Conservation (phyloP, 2,113 vertebrate genomes). For the Gavialis gangeticus region DNA sequence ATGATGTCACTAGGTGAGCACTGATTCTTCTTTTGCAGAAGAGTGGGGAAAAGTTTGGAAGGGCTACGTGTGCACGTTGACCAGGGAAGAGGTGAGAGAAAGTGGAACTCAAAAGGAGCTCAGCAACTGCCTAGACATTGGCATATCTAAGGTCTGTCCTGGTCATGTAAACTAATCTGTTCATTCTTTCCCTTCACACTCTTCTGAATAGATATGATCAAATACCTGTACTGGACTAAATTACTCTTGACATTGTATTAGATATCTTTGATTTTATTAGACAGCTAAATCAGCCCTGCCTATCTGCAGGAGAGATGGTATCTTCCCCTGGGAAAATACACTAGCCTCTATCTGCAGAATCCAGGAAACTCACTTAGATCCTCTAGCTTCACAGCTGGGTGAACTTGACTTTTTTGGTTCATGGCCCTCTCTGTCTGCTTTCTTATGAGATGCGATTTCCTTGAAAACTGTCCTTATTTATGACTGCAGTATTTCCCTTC, state of each 20-base stretch:
- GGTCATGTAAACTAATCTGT: neutral
- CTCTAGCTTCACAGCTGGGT: fast-evolving
- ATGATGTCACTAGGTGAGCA: neutral
- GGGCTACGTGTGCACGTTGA: neutral
- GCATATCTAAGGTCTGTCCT: neutral
- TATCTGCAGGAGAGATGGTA: neutral
- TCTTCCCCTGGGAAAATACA: neutral
- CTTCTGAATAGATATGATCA: neutral
- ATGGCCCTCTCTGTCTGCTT: fast-evolving
- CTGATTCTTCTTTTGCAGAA: neutral
- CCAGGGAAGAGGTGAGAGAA: neutral
- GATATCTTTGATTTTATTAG: neutral
- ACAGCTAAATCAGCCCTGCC: neutral
- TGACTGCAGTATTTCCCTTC: neutral
- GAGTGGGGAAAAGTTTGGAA: neutral
- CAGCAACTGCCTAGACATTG: neutral
- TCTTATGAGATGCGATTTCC: fast-evolving
- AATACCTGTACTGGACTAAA: neutral
- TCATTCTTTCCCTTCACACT: neutral
- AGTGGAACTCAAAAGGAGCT: neutral
- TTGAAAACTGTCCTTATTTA: neutral
- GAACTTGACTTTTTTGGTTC: neutral
- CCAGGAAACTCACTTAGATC: neutral
- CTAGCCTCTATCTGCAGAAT: neutral
- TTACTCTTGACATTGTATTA: too few species aligned